Evolutionary conservation across 2,888 invertebrate genomes (phyloP), one percentile per base, ranked within the genome.

Genomic region (Meghimatium bilineatum): DNA sequence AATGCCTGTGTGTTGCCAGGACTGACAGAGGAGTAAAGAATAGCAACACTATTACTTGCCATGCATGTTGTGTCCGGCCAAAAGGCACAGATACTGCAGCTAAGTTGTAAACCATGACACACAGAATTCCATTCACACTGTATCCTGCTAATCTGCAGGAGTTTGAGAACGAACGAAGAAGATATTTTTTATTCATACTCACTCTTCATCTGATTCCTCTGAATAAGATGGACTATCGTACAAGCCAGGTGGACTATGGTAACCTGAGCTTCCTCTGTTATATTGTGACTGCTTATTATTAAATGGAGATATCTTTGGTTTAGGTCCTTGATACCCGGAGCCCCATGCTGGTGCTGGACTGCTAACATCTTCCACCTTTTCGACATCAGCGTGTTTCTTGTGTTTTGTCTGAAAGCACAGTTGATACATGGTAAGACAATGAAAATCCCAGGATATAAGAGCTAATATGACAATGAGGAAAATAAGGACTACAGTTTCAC

Each of bases 171-270:
- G 5, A n/a, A n/a, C n/a, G n/a, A n/a, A n/a, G n/a, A n/a, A n/a
- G n/a, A n/a, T n/a, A n/a, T n/a, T n/a, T n/a, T n/a, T 8, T 23
- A 56, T 23, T 23, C 8, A 80, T 36, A 82, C 85, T 85, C 72
- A 88, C 87, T 86, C 88, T 36, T 87, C 79, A 78, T 89, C 83
- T 69, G 88, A 78, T n/a, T 89, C 89, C 49, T 92, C 91, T 72
- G 91, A 91, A 85, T 91, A 90, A 14, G 92, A 91, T 0, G 93
- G 93, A 86, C 92, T 92, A 83, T 93, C 93, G 85, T 88, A 88
- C 75, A 85, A 77, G 38, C 87, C 86, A 1, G 85, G 87, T n/a
- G 86, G 86, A 71, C 86, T 86, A 6, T 76, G 77, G 38, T 81
- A 66, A n/a, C 75, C 56, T 82, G 63, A 63, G 66, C 75, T 66